These are phyloP conservation scores for Psilopsiagon aurifrons DNA, from an alignment of 2,113 vertebrate genomes.

Conservation along the genomic window DNA sequence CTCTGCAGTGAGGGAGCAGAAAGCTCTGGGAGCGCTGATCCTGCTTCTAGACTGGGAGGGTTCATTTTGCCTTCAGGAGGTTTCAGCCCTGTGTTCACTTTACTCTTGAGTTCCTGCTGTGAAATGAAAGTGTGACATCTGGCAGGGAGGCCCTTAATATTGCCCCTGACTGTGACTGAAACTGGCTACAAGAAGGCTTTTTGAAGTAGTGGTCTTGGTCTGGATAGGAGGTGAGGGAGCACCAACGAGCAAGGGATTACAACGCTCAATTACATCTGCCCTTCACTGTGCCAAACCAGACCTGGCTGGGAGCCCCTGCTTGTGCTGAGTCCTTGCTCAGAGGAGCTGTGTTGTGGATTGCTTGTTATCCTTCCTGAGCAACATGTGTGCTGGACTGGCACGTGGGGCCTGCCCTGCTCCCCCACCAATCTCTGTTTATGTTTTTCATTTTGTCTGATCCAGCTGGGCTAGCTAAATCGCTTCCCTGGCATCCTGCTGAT, in stretches of 20 bases:
- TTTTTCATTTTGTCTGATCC: neutral
- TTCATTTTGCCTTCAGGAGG: neutral
- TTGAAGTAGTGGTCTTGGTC: neutral
- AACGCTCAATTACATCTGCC: neutral
- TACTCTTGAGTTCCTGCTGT: neutral
- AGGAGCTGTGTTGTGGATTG: neutral
- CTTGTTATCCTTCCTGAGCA: neutral
- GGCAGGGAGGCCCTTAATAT: neutral
- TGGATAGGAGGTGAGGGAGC: neutral
- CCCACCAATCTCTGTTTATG: neutral
- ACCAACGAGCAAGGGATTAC: neutral
- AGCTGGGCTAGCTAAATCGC: neutral
- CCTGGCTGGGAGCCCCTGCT: neutral
- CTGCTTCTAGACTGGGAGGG: neutral
- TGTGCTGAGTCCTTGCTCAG: neutral
- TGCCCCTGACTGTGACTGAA: neutral
- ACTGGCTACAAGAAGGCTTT: neutral
- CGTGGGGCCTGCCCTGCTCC: neutral
- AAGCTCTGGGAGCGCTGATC: neutral
- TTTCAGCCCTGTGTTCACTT: neutral
- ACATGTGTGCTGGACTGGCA: neutral
- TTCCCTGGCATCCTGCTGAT: neutral
- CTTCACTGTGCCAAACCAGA: neutral
- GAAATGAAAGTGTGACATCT: neutral
- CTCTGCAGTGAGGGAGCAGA: neutral